Conservation (phyloP, 2,888 invertebrate species). For the Bursaphelenchus okinawaensis region DNA sequence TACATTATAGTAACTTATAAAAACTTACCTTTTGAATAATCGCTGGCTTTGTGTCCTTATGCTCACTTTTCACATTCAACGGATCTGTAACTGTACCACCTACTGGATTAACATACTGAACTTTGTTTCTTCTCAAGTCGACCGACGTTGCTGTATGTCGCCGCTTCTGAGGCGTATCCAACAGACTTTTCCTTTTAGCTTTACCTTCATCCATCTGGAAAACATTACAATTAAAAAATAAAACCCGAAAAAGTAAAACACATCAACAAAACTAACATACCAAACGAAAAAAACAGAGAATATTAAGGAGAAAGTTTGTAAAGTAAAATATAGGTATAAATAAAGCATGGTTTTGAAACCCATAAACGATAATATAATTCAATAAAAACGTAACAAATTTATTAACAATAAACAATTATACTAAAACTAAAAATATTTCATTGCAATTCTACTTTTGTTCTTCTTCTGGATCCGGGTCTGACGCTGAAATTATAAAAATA, state of each 20-base stretch:
- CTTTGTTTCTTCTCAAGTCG: background rate
- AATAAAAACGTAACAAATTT: background rate
- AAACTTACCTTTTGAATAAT: background rate
- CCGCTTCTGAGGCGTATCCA: background rate
- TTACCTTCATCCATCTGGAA: background rate
- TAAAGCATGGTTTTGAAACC: too few species aligned
- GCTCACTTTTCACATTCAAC: conserved; percentile 21
- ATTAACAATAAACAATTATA: background rate
- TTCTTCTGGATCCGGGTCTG: background rate
- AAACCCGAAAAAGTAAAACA: too few species aligned
- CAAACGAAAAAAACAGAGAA: too few species aligned
- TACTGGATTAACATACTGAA: background rate
- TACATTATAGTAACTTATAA: too few species aligned
- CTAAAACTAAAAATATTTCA: background rate
- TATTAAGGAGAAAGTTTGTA: too few species aligned
- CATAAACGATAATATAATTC: background rate
- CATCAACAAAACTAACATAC: too few species aligned
- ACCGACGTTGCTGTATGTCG: background rate
- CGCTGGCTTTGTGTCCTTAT: conserved; percentile 5
- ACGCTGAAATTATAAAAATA: background rate
- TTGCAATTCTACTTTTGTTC: background rate
- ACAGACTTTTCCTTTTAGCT: background rate
- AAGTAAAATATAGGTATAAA: too few species aligned
- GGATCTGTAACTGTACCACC: conserved; percentile 27
- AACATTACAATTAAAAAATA: too few species aligned